Base-by-base conservation (phyloP, 2,888 invertebrate species). In the Spisula subtruncata region DNA sequence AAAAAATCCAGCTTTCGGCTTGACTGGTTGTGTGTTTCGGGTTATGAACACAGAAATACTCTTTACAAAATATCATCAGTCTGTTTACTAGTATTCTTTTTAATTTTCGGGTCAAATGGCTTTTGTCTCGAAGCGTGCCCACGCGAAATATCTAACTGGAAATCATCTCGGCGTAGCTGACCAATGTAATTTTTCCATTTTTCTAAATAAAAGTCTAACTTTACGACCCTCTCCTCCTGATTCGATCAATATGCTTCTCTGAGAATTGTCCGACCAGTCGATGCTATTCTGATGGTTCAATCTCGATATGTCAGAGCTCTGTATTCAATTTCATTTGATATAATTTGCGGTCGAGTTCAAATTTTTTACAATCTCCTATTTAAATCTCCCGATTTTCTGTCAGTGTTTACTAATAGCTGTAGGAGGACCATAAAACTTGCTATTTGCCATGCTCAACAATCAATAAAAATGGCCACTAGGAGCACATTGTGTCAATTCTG, bases 301-400 rank as follows among this genome's bases (percentile, higher is more conserved):
- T 86, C 81, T 66, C 46, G 25, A 60, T 81, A 51, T 86, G 86
- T 86, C 86, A 86, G 20, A 56, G 18, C 81, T 35, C 48, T 25
- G 81, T 80, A 87, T 87, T 87, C 83, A 87, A 83, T 83, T 83
- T 83, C 83, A 83, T 75, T 83, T 75, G 87, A 83, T 87, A 82
- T 83, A 71, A 85, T 87, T 87, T 87, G 87, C 56, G 75, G 54
- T 32, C 54, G 48, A 83, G 54, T 87, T 87, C 75, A 87, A 87
- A 82, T 86, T 86, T 75, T 51, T 86, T 88, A 88, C 83, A 84
- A 81, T 88, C 88, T 85, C 85, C 66, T 81, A 85, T 88, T 88
- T 85, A 88, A 88, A 84, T 88, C 88, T 85, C 75, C 51, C 81
- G 54, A 85, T 81, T 66, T n/a, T 75, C 81, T 56, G 84, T 48